Evolutionary conservation across 2,797 vertebrate genomes (phyloP), one percentile per base, ranked within the genome.

Genomic region (Melanotaenia boesemani): DNA sequence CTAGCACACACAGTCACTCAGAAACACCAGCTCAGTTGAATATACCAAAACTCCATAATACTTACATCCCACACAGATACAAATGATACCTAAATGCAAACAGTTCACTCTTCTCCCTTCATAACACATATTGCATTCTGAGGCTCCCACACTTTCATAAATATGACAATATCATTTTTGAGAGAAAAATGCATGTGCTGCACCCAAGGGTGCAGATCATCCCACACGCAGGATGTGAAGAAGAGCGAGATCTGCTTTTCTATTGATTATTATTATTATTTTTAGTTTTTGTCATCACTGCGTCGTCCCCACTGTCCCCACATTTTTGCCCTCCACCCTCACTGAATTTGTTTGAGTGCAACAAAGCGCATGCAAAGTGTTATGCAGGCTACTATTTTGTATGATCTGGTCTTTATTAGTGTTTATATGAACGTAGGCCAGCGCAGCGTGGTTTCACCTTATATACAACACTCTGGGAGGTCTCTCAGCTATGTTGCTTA

Each of bases 241-340:
- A 55, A 18, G 46, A 70, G 65, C 4, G 1, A 67, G 63, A 80
- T 77, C 71, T 78, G 74, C 82, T 79, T 78, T 60, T 61, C 59
- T 84, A 75, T 83, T 82, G 79, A 88, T 89, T 82, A 75, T 78
- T 87, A 82, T 87, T 79, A 78, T 75, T 58, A 87, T 72, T 87
- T 75, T 15, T 41, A 41, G 48, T 30, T 30, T 30, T 30, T 30
- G 76, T 86, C 79, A 83, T 63, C 65, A 63, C 48, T 63, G 32
- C 55, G 79, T 84, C 68, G 57, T 64, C 74, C 32, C 67, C 50
- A n/a, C n/a, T 18, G 1, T 70, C 30, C 59, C 63, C 62, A 32
- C 36, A 48, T 67, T 36, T 68, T 18, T 46, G 16, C 68, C 39
- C 28, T 60, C 63, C 50, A 36, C 22, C 8, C 3, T 54, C 34